Evolutionary conservation across 2,888 invertebrate genomes (phyloP), one percentile per base, ranked within the genome.

Genomic region (Aleiodes testaceus): DNA sequence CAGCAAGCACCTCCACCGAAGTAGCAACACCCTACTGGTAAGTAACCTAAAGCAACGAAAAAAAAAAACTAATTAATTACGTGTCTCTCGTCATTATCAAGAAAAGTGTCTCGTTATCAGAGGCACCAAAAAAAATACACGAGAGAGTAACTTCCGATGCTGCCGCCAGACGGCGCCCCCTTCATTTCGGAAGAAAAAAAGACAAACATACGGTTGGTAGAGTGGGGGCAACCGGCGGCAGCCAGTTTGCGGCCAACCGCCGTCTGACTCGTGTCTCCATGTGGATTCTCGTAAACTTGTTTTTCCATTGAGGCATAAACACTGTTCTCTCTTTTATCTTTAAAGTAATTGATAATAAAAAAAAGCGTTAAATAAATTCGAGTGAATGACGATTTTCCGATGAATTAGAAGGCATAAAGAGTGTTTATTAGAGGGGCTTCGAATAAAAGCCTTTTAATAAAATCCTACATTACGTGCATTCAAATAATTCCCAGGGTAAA

Each of bases 191-290:
- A 72, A 64, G 55, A 59, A 70, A 49, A 64, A 44, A 50, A 69
- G 69, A 47, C 70, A 67, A 69, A 70, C 22, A 65, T 64, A 26
- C 3, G 45, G 65, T 30, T 16, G 55, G 11, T 14, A 9, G 68
- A 69, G 76, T 76, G 76, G 75, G 76, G 74, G 75, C 70, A 74
- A 55, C 65, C 74, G 72, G 67, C 73, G 68, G 72, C 76, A 76
- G 76, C 76, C 82, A 82, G 82, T 82, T 77, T 76, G 76, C 75
- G 75, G 80, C 74, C 74, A 77, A 78, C 82, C 77, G 77, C 65
- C 80, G 80, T 72, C 75, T 68, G 66, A 75, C 61, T 42, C 22
- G 42, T 67, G 59, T 65, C 49, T 44, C 49, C 1, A 26, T 47
- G 22, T n/a, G 7, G 45, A 61, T 45, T 70, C 59, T 52, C 30